Base-by-base conservation (phyloP, 2,113 vertebrate species). In the Lota lota region DNA sequence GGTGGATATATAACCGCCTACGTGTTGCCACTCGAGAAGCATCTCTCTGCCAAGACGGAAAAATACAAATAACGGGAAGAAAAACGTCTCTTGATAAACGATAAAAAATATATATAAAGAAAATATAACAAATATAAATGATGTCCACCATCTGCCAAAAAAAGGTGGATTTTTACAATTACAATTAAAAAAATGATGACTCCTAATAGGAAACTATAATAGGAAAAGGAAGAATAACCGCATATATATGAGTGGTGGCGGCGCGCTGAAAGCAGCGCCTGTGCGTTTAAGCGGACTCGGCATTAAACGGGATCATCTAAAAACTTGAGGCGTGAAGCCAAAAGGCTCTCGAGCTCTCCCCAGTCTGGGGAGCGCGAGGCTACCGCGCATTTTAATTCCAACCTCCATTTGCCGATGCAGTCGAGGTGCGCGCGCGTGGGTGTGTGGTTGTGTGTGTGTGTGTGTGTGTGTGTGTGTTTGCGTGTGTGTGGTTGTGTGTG, bases 301-400 rank as follows among this genome's bases (percentile, higher is more conserved):
- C 84, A 86, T 89, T 86, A 86, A 68, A 78, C 74, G 68, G 81
- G 81, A 81, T 90, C 83, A 86, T 87, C 80, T 83, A 76, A 81
- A 85, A 87, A 86, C 77, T 82, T 76, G 83, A 83, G 84, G 77
- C 79, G 73, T 84, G 83, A 86, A 88, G 78, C 85, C 24, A 66
- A 79, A 81, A 86, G 7, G 80, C 74, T 69, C 84, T 84, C 74
- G 76, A 82, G 85, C 85, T 81, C 59, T 85, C 75, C 84, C 83
- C 84, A 85, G 81, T 81, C 77, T 16, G 72, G 70, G 71, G 80
- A 76, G 86, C 81, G 85, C 82, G 81, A 64, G 79, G 79, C 84
- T 76, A 70, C 66, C 28, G 66, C 75, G 76, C 88, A 92, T 93
- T 89, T 80, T 90, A 91, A 92, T 92, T 89, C 85, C 78, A 79